These are phyloP conservation scores for Sipha maydis DNA, from an alignment of 2,888 invertebrate genomes.

Conservation along the genomic window DNA sequence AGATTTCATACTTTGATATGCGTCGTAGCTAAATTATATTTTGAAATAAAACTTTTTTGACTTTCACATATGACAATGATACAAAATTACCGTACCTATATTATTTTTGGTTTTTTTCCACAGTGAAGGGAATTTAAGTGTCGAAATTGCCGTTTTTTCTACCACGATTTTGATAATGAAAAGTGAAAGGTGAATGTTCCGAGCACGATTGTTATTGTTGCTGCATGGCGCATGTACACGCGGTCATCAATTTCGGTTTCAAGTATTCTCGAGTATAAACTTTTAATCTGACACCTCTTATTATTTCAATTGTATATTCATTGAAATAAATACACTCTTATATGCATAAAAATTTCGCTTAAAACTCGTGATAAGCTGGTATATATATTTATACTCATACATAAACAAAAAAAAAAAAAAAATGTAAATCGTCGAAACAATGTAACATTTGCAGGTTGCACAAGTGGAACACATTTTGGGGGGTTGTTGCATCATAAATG, in stretches of 20 bases:
- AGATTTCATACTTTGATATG: too few species aligned
- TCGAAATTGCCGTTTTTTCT: conserved; percentile 40
- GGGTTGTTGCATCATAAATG: neutral
- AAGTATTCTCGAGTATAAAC: conserved; percentile 27
- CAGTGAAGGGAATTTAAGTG: conserved; percentile 54
- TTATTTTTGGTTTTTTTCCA: conserved; percentile 27
- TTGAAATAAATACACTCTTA: conserved; percentile 14
- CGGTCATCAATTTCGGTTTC: conserved; percentile 28
- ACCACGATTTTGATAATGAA: conserved; percentile 62
- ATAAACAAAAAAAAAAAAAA: too few species aligned
- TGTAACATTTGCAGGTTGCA: neutral
- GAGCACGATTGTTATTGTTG: conserved; percentile 57
- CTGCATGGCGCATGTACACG: neutral
- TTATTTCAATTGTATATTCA: conserved; percentile 21
- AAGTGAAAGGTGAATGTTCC: conserved; percentile 61
- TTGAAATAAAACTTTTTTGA: conserved; percentile 26
- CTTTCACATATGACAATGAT: conserved; percentile 49
- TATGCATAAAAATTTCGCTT: conserved; percentile 1
- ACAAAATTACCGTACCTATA: neutral
- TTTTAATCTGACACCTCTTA: conserved; percentile 49
- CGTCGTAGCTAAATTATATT: neutral
- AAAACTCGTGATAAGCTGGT: conserved; percentile 15
- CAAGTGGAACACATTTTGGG: conserved; percentile 10
- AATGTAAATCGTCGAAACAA: neutral
- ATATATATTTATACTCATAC: neutral